Conservation (phyloP, 2,113 vertebrate species). For the Crotophaga sulcirostris region DNA sequence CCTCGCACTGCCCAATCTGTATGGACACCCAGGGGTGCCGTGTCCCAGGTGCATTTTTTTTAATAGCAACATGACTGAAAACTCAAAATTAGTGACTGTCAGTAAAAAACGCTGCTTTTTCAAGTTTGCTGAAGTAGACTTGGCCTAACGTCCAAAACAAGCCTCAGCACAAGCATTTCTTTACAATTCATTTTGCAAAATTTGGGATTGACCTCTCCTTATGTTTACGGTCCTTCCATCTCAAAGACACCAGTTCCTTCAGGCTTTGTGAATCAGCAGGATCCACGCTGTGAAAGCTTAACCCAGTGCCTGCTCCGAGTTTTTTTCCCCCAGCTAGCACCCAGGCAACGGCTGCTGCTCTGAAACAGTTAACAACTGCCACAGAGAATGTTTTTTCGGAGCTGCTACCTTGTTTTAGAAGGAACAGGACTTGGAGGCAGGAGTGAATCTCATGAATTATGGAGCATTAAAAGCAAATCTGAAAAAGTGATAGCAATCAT, state of each 20-base stretch:
- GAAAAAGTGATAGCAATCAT: background rate
- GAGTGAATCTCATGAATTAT: background rate
- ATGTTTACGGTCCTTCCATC: background rate
- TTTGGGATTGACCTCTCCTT: background rate
- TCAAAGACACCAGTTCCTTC: background rate
- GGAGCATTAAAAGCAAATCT: background rate
- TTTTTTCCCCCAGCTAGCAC: background rate
- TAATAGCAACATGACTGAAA: background rate
- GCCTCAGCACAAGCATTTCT: background rate
- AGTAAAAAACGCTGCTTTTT: background rate
- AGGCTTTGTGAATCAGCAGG: background rate
- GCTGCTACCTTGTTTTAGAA: background rate
- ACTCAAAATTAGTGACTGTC: background rate
- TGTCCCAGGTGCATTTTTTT: background rate
- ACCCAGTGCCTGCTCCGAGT: background rate
- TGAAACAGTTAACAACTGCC: background rate
- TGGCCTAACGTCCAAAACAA: background rate
- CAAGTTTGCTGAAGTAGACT: background rate
- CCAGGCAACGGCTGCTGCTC: background rate
- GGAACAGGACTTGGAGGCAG: background rate
- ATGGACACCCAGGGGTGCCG: no score
- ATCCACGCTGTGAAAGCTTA: rapidly evolving
- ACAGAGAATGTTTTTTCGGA: background rate
- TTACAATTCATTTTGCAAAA: background rate
- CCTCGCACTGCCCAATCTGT: no score